Evolutionary conservation across 2,888 invertebrate genomes (phyloP).

Genomic region (Beris chalybata): DNA sequence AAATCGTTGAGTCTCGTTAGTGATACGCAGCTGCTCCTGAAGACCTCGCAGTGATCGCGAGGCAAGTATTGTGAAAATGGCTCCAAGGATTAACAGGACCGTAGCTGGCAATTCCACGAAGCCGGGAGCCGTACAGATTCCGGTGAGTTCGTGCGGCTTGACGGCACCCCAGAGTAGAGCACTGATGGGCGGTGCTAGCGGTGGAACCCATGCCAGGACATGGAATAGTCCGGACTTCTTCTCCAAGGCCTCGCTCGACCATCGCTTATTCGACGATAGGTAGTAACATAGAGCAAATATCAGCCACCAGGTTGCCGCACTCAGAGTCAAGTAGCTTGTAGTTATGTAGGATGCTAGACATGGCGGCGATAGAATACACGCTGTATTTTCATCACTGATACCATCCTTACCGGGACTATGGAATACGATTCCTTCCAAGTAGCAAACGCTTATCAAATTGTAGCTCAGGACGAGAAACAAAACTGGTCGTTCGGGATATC

Average conservation of each 20-base stretch:
- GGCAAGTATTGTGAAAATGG: constrained; percentile 54
- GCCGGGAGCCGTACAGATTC: constrained; percentile 70
- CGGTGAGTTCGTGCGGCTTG: constrained; percentile 77
- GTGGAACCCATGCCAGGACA: constrained; percentile 84
- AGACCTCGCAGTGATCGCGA: constrained; percentile 50
- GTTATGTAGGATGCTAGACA: constrained; percentile 76
- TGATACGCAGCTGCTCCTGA: constrained; percentile 46
- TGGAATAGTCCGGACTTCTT: constrained; percentile 84
- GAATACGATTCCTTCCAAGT: constrained; percentile 67
- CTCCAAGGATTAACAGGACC: constrained; percentile 48
- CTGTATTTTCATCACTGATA: constrained; percentile 45
- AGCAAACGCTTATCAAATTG: constrained; percentile 75
- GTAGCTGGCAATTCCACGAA: constrained; percentile 54
- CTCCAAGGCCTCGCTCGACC: constrained; percentile 91
- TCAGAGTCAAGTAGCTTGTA: constrained; percentile 77
- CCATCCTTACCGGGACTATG: constrained; percentile 51
- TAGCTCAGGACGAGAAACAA: constrained; percentile 89
- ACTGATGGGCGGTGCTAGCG: constrained; percentile 81
- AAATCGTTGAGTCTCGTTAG: constrained; percentile 48
- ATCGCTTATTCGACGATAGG: constrained; percentile 85
- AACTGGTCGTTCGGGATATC: constrained; percentile 90
- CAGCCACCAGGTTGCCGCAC: constrained; percentile 85
- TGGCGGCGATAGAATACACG: constrained; percentile 60
- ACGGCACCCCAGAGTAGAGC: constrained; percentile 78
- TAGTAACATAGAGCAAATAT: constrained; percentile 88